A percentile compares a stretch with the other conserved stretches of the same genome.
These are phyloP conservation scores for Synodontis membranacea DNA, from an alignment of 2,113 vertebrate genomes.

Conservation along the genomic window DNA sequence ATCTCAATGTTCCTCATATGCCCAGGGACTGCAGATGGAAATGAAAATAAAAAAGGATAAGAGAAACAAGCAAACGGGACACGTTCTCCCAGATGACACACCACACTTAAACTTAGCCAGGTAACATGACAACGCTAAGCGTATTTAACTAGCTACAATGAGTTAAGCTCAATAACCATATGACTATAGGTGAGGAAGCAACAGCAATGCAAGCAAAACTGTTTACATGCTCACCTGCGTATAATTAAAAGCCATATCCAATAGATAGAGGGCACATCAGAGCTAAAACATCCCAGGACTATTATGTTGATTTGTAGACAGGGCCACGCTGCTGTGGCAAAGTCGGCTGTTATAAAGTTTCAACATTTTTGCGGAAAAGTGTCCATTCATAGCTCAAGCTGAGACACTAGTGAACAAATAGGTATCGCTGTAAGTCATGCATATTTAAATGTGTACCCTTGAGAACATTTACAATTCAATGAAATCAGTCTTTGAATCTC, in stretches of 20 bases:
- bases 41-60: too few relatives aligned
- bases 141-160: not conserved
- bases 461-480: not conserved
- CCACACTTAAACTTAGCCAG: not conserved
- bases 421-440: not conserved
- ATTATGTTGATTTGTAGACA: not conserved
- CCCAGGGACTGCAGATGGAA: too few relatives aligned
- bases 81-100: not conserved
- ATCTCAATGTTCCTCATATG: too few relatives aligned
- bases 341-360: not conserved
- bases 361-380: not conserved
- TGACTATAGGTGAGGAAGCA: not conserved
- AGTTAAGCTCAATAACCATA: not conserved
- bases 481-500: not conserved
- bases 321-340: too few relatives aligned
- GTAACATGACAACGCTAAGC: not conserved
- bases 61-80: not conserved
- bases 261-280: too few relatives aligned
- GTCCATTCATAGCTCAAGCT: not conserved
- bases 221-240: not conserved
- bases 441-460: not conserved
- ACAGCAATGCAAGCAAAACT: not conserved
- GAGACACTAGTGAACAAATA: not conserved
- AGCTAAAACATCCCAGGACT: not conserved
- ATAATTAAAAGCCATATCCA: not conserved